Evolutionary conservation across 2,888 invertebrate species (phyloP), one percentile per base, ranked within the genome.

Genomic region (Sericinus montela): DNA sequence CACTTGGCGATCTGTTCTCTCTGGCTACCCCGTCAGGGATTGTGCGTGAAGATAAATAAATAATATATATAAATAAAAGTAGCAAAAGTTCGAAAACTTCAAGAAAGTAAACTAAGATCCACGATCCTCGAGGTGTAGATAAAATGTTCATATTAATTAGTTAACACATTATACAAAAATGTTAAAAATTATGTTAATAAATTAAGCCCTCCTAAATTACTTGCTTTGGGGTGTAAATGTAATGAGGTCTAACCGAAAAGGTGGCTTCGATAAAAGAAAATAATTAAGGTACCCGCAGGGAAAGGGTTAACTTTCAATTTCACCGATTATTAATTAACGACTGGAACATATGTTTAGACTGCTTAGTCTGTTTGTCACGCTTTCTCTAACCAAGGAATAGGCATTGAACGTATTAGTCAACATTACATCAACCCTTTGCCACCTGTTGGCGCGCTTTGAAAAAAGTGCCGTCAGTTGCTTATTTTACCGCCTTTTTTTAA

Each of bases 301-400:
- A 58, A 60, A 56, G 62, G 63, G 60, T 60, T 70, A 73, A 82
- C 86, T 86, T 87, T 87, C 86, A 84, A 83, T 87, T 86, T 87
- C 77, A 74, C 71, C 57, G 60, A 61, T 79, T 82, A 85, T 84
- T 83, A 85, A 85, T 82, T 80, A 84, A 86, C 80, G 78, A 72
- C 65, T 71, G 63, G 67, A 80, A 79, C 87, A 88, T 73, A 88
- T 88, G 87, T 83, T 85, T 86, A 66, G 76, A 80, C 69, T 68
- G 65, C 65, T 55, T 58, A 38, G 43, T 43, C 3, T 10, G 68
- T 84, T 84, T 79, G 86, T 78, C 82, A 87, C 87, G 87, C 87
- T 88, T 88, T 88, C 87, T 75, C 81, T 68, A 53, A 58, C 57
- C 54, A 52, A 65, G 55, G 62, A 60, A 63, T 70, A 69, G 72